Evolutionary conservation across 2,113 vertebrate species (phyloP).

Genomic region (Neotoma lepida): DNA sequence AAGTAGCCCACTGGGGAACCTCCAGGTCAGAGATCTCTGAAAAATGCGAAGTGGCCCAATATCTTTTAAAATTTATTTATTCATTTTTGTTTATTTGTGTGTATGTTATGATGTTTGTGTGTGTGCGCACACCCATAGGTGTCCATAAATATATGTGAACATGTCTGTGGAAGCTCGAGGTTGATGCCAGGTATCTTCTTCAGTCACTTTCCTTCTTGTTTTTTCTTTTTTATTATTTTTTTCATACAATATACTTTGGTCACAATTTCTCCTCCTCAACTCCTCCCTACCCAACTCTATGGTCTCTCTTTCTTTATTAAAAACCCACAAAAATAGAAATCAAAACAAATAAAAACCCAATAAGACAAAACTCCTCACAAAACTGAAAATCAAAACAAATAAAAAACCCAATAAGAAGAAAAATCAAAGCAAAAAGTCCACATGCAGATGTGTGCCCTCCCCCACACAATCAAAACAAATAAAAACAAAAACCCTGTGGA

Average conservation of each 20-base stretch:
- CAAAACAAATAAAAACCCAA: neutral
- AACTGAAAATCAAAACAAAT: neutral
- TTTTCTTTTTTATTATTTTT: neutral
- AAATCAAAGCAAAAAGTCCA: neutral
- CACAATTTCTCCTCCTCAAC: neutral
- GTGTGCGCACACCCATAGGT: neutral
- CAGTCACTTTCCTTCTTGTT: neutral
- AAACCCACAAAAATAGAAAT: neutral
- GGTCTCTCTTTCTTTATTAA: neutral
- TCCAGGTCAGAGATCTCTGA: constrained; percentile 25
- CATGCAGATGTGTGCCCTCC: neutral
- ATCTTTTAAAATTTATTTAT: neutral
- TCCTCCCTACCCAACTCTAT: neutral
- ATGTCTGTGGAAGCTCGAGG: neutral
- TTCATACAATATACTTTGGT: neutral
- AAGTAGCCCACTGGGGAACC: neutral
- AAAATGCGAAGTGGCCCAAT: neutral
- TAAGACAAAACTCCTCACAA: neutral
- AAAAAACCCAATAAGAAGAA: neutral
- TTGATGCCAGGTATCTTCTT: neutral
- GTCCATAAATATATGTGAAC: neutral
- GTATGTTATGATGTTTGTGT: neutral
- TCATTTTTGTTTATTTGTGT: neutral
- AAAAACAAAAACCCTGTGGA: neutral
- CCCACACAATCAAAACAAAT: neutral